Base-by-base conservation (phyloP, 2,113 vertebrate species). In the Varanus salvator region DNA sequence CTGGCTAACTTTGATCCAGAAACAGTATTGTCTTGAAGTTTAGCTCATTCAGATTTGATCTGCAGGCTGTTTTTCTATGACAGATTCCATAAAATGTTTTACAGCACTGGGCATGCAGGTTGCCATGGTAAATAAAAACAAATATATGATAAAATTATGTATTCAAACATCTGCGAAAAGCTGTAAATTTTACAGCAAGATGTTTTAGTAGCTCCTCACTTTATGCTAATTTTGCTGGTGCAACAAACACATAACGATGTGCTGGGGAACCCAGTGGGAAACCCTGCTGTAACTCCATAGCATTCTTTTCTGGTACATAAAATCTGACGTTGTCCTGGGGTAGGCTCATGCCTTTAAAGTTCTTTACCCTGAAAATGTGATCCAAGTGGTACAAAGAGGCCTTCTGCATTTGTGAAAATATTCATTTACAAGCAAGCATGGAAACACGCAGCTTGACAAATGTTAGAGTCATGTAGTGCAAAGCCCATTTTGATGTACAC, bases 51-150 rank as follows among this genome's bases (percentile, higher is more conserved):
- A 44, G 27, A 52, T 71, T 81, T 80, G 50, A 52, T 68, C 85
- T 78, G 25, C 57, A 78, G 38, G 21, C 34, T 81, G 77, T 72
- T 82, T 80, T 74, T 4, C 50, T 54, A 54, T 82, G 50, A 82
- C 15, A 72, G 66, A 81, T 57, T 82, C 77, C 3, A n/a, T 85
- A 21, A 80, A 80, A 57, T 44, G 54, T 80, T 54, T 71, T 60
- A 50, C 48, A 64, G 52, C 60, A 54, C 21, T 90, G 34, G 50
- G 48, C 25, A 85, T 57, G 23, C 3, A 60, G 64, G 52, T 90
- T 90, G 48, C 27, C 71, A 80, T 90, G 75, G 25, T 60, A 86
- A 72, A 80, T 64, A 52, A 80, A 90, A 85, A 69, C 72, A 71
- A 90, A 86, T 60, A 44, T 11, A 57, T 31, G 75, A 34, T 38